These are phyloP conservation scores for Tor tambroides DNA, from an alignment of 2,113 vertebrate genomes.

Conservation along the genomic window DNA sequence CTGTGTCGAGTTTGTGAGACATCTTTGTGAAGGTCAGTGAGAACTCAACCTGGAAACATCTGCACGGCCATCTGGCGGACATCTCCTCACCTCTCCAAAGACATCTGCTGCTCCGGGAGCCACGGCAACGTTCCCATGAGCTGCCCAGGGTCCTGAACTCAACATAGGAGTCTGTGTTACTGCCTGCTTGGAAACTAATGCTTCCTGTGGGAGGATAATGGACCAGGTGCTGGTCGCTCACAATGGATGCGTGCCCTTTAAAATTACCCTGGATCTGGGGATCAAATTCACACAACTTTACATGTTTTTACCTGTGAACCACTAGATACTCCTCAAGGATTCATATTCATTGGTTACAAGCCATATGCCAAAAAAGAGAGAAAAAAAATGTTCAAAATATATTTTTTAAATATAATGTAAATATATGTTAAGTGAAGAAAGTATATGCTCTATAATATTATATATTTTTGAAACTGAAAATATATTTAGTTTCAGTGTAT, in stretches of 20 bases:
- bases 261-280: background rate
- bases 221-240: background rate
- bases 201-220: background rate
- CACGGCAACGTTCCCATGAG: background rate
- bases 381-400: too few species aligned
- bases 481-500: too few species aligned
- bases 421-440: too few species aligned
- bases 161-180: conserved; percentile 22
- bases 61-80: conserved; percentile 2
- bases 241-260: background rate
- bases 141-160: conserved; percentile 44
- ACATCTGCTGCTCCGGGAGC: conserved; percentile 26
- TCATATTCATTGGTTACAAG: background rate
- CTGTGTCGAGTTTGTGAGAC: background rate
- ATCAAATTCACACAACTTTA: background rate
- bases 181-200: conserved; percentile 12
- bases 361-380: too few species aligned
- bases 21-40: conserved; percentile 14
- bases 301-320: background rate
- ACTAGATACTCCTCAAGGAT: background rate
- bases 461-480: too few species aligned
- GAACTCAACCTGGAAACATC: conserved; percentile 33
- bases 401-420: too few species aligned
- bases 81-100: conserved; percentile 14
- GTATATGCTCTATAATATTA: too few species aligned